phyloP scores from a whole-genome alignment of 2,888 invertebrate genomes.

The Dyspetes luteomarginatus region DNA sequence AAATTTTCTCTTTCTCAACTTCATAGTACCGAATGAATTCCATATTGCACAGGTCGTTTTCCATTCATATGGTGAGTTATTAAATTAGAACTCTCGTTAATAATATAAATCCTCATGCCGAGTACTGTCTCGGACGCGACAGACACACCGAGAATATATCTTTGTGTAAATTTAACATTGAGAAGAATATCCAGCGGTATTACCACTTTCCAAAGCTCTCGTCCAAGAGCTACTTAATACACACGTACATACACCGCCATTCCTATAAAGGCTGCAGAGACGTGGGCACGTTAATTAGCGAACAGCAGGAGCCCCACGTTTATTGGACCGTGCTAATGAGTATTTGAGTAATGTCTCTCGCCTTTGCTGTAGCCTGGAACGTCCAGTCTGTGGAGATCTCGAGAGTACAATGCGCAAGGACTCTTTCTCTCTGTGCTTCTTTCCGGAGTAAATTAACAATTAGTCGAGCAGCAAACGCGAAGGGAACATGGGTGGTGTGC shows the following conservation, averaged over 20 bases:
- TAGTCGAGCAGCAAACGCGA: conserved; percentile 61
- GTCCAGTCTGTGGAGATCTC: conserved; percentile 55
- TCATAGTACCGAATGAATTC: conserved; percentile 61
- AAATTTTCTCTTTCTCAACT: conserved; percentile 69
- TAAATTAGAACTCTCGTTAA: conserved; percentile 74
- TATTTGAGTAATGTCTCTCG: conserved; percentile 80
- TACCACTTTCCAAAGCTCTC: conserved; percentile 51
- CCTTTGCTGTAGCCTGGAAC: conserved; percentile 62
- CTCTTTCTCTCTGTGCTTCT: conserved; percentile 66
- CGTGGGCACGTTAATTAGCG: conserved; percentile 79
- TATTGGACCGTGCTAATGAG: conserved; percentile 80
- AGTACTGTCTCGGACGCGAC: no score
- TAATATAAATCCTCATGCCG: conserved; percentile 47
- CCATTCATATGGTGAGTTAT: conserved; percentile 73
- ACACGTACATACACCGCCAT: conserved; percentile 14
- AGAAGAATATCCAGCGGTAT: conserved; percentile 67
- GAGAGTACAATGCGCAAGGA: conserved; percentile 52
- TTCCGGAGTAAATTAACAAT: conserved; percentile 76
- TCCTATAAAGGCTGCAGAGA: conserved; percentile 27
- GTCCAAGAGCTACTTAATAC: conserved; percentile 53
- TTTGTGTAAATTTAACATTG: conserved; percentile 70
- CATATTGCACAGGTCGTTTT: conserved; percentile 74
- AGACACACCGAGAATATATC: conserved; percentile 65
- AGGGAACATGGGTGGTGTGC: conserved; percentile 26
- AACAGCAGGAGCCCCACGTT: conserved; percentile 74